Base-by-base conservation (phyloP, 2,797 vertebrate species). In the Pangasius larnaudii region DNA sequence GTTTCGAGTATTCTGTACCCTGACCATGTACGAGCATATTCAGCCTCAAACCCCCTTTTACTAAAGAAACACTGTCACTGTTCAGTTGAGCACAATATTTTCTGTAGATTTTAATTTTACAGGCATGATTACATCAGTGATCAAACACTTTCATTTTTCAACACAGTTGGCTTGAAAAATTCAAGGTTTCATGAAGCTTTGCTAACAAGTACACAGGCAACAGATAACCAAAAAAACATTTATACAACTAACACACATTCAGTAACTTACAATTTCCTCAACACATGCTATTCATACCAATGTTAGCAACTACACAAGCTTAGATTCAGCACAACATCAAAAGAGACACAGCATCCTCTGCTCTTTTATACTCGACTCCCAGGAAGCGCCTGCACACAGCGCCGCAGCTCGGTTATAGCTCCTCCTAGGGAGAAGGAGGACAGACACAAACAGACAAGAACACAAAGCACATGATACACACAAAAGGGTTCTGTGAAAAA, bases 371-470 rank as follows among this genome's bases (percentile, higher is more conserved):
- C 14, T 67, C 10, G 0, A 67, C 30, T 33, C 3, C 30, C 65
- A 69, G 65, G 5, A 69, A 33, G 65, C 18, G 8, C 13, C 24
- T 61, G 59, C 24, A 27, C 9, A 61, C 59, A 13, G 61, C 27
- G 1, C 16, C 30, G 14, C 30, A 2, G 65, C 65, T 33, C 6
- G 19, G 71, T 46, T 24, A 72, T 22, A 51, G 74, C 74, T 51
- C 27, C 46, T 53, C 27, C 74, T 77, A 77, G 74, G 13, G 27
- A 77, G n/a, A 77, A 75, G 72, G 72, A 77, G 74, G 46, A 77
- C 74, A 30, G 2, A 53, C 27, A 77, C 3, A 77, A 46, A 75
- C 72, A 74, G 18, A 72, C 19, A 0, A 69, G 16, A 69, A 42
- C 36, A 72, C 71, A 72, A 39, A 39, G 71, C 9, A 42, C 71